A percentile compares a stretch with the other conserved stretches of the same genome.
Conservation (phyloP, 2,888 invertebrate species). For the Aspidiotus destructor region DNA sequence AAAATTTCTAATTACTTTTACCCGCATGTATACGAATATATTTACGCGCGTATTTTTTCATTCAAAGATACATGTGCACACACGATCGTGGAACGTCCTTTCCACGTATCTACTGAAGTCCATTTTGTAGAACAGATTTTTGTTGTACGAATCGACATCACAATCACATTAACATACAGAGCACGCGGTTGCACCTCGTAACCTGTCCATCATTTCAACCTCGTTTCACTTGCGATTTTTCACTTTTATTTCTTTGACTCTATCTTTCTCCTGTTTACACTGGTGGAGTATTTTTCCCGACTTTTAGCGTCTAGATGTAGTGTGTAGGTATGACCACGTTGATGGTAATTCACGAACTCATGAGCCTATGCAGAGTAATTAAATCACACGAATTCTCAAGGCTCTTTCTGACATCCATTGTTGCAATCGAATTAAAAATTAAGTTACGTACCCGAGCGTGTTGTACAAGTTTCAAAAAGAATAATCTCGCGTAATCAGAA, state of each 20-base stretch:
- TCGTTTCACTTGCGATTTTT: background rate
- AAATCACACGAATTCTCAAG: background rate
- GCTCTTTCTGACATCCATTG: background rate
- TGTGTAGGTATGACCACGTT: background rate
- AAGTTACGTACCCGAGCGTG: too few species aligned
- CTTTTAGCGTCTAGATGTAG: background rate
- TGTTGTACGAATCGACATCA: too few species aligned
- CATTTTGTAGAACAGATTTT: background rate
- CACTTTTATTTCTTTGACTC: background rate
- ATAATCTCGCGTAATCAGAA: background rate
- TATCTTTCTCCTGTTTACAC: background rate
- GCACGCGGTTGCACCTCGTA: background rate
- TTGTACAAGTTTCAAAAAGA: background rate
- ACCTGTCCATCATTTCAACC: conserved; percentile 4
- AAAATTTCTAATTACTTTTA: conserved; percentile 1
- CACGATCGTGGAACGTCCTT: background rate
- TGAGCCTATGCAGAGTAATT: background rate
- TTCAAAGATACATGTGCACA: background rate
- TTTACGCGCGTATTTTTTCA: background rate
- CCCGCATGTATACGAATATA: background rate
- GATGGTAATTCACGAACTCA: too few species aligned
- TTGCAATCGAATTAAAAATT: background rate
- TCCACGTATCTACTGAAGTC: background rate
- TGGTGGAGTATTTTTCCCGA: background rate
- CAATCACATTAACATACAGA: too few species aligned